Evolutionary conservation across 2,797 vertebrate species (phyloP), one percentile per base, ranked within the genome.

Genomic region (Lepidocolaptes lacrymiger): DNA sequence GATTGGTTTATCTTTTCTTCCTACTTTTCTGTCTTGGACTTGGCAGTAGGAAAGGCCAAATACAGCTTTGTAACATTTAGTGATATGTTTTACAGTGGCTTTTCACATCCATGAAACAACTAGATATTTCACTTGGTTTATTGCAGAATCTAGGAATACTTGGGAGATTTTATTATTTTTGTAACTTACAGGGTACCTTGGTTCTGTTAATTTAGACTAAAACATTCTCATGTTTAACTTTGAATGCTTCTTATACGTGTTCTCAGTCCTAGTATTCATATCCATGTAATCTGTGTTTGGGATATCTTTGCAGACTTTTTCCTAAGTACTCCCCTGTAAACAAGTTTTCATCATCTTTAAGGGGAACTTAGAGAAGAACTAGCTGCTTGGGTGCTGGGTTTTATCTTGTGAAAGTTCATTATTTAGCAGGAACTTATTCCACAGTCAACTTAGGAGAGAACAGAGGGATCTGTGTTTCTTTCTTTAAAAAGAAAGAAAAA

Each of bases 191-290:
- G 2, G 1, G 4, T 74, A 27, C 32, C 21, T 75, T 82, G 16
- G 5, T 76, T 80, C 14, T 80, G 7, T 59, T 77, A 41, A 41
- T 77, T 85, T 4, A 14, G 19, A 39, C 34, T 73, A 26, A 76
- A 55, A 36, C 5, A 13, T 66, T 77, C 26, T 82, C 28, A 26
- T 55, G 6, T 44, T 84, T 64, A 34, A 14, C 10, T 84, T 61
- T 22, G 10, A 32, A 17, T 73, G 23, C 27, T 54, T 30, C 24
- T 46, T 7, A 5, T 69, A 3, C 0, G 0, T 55, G 32, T 73
- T 78, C 39, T 76, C 26, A 32, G n/a, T 76, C 24, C 36, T 63
- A 14, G 2, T 62, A 44, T 63, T 85, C 64, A 62, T 9, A 63
- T 77, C 15, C 7, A 8, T 2, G 1, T 68, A 32, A 14, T 44